Base-by-base conservation (phyloP, 2,888 invertebrate genomes). In the Rhamphomyia laevipes region DNA sequence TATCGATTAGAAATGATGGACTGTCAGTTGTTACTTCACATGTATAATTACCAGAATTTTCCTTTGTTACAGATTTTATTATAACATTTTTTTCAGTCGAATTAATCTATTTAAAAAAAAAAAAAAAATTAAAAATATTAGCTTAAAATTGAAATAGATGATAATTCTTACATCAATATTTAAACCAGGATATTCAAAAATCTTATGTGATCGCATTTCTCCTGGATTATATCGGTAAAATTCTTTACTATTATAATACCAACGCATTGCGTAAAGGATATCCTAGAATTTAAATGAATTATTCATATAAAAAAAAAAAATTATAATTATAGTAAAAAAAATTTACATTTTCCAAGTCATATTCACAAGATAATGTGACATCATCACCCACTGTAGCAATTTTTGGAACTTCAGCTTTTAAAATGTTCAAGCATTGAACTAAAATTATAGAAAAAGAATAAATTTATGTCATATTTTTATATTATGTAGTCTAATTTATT, bases 141-240 rank as follows among this genome's bases (percentile, higher is more conserved):
- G n/a, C n/a, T n/a, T n/a, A n/a, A n/a, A n/a, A n/a, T n/a, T n/a
- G n/a, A n/a, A n/a, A 15, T 16, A 16, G 17, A 12, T 45, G 12
- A 35, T 21, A 31, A 15, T 51, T 71, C 74, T 73, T 59, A 77
- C 76, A 58, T 77, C 74, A 21, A 77, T 72, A 53, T 64, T 62
- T 48, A 76, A 66, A 47, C 73, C 73, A 18, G 67, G 64, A 45
- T 72, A 65, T 5, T 66, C 59, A 59, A 73, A 76, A 43, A 66
- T 70, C 52, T 68, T 66, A 42, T 72, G 68, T 27, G 73, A 69
- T 13, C 74, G 74, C 18, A 63, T 61, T 55, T 73, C 73, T 51
- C 72, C 73, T 9, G 76, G 75, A 16, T 73, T 67, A 58, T 65
- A 77, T 51, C 75, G 69, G 62, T 75, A 77, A 63, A 77, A 77